Percentiles rank a stretch among this genome's conserved stretches.
phyloP scores from a whole-genome alignment of 1,140 invertebrate species.

The Drosophila orosa region DNA sequence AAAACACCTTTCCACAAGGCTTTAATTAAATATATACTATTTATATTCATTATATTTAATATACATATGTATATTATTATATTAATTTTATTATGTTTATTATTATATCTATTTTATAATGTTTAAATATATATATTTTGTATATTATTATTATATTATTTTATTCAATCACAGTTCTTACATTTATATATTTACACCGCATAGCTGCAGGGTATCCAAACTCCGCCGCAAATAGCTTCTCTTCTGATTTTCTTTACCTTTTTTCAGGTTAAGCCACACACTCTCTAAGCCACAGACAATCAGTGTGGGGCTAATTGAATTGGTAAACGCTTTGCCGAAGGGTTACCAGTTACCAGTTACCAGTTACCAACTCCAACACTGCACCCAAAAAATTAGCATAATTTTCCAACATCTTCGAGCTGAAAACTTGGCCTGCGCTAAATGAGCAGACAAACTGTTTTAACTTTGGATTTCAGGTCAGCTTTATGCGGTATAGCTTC shows the following conservation, averaged over 20 bases:
- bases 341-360: too few relatives aligned
- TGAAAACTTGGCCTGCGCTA: constrained; percentile 51
- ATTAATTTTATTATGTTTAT: too few relatives aligned
- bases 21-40: too few relatives aligned
- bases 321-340: constrained; percentile 36
- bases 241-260: neutral
- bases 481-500: constrained; percentile 49
- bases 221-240: neutral
- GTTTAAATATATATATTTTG: too few relatives aligned
- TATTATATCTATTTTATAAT: too few relatives aligned
- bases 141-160: too few relatives aligned
- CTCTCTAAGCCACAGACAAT: constrained; percentile 11
- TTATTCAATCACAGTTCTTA: neutral
- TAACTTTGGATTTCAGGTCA: constrained; percentile 13
- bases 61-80: too few relatives aligned
- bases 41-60: too few relatives aligned
- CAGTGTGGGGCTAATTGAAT: constrained; percentile 54
- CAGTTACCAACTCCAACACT: constrained; percentile 5
- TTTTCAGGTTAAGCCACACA: constrained; percentile 16
- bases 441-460: constrained; percentile 57
- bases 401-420: constrained; percentile 52
- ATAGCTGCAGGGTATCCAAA: neutral
- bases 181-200: neutral
- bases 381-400: constrained; percentile 58
- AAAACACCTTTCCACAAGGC: too few relatives aligned